These are phyloP conservation scores for Parnassius smintheus DNA, from an alignment of 2,888 invertebrate species.

Conservation along the genomic window DNA sequence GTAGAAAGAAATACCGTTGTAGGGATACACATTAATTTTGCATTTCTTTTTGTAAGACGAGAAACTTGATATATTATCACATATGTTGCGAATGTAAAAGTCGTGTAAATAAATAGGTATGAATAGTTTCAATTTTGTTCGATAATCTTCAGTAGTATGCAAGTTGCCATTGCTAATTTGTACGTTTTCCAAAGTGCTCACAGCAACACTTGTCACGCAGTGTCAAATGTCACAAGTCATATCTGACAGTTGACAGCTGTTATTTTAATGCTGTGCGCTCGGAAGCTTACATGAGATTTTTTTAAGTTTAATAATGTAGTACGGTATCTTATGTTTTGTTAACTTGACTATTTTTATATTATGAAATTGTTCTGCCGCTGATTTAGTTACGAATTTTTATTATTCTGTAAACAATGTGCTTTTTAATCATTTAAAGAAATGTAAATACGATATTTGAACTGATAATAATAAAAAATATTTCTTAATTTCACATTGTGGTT, in stretches of 20 bases:
- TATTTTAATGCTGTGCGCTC: conserved; percentile 5
- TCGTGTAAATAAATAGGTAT: conserved; percentile 50
- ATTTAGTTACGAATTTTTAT: conserved; percentile 52
- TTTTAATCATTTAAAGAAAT: conserved; percentile 78
- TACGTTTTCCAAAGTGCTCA: conserved; percentile 39
- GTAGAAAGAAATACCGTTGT: conserved; percentile 47
- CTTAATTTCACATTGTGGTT: conserved; percentile 64
- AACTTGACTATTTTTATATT: conserved; percentile 58
- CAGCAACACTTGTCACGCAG: conserved; percentile 1
- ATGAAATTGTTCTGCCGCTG: conserved; percentile 56
- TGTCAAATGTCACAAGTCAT: conserved; percentile 15
- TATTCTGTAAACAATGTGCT: conserved; percentile 76
- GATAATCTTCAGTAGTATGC: conserved; percentile 54
- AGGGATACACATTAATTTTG: conserved; percentile 52
- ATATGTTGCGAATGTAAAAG: conserved; percentile 37
- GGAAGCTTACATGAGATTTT: conserved; percentile 38
- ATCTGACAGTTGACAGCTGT: conserved; percentile 15
- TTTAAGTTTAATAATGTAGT: conserved; percentile 41
- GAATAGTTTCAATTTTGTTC: conserved; percentile 46
- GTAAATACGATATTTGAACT: conserved; percentile 83
- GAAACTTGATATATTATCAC: conserved; percentile 42
- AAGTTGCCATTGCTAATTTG: conserved; percentile 60
- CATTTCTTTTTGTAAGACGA: conserved; percentile 47
- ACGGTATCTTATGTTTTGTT: conserved; percentile 52
- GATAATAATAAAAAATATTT: conserved; percentile 81